phyloP scores from a whole-genome alignment of 2,888 invertebrate genomes.

The Glyphotaelius pellucidus region DNA sequence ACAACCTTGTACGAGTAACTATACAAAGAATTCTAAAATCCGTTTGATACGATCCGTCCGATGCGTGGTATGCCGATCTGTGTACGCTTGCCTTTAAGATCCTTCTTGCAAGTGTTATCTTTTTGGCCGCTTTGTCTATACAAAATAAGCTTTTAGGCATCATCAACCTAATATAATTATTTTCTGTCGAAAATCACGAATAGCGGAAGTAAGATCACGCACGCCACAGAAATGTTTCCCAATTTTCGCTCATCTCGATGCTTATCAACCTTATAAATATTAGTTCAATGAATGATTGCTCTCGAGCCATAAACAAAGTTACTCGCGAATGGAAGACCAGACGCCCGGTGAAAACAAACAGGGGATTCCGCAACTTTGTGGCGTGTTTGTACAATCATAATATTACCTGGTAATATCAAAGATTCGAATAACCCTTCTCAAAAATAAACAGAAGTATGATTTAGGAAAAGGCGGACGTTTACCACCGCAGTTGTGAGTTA shows the following conservation, averaged over 20 bases:
- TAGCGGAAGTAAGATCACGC: not conserved
- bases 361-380: not conserved
- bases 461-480: slow-evolving; percentile 36
- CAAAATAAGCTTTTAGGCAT: not conserved
- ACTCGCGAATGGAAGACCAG: not conserved
- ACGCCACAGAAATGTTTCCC: not conserved
- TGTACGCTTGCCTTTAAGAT: not conserved
- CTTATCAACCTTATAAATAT: not conserved
- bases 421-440: slow-evolving; percentile 45
- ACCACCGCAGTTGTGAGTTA: slow-evolving; percentile 24
- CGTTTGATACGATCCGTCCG: too few species aligned
- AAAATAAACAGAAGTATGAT: slow-evolving; percentile 43
- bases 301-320: not conserved
- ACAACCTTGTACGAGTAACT: too few species aligned
- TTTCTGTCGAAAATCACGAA: not conserved
- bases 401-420: not conserved
- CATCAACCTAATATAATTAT: not conserved
- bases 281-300: not conserved
- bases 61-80: too few species aligned
- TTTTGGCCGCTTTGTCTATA: not conserved
- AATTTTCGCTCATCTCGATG: not conserved
- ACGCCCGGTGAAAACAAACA: not conserved
- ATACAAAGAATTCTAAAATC: too few species aligned
- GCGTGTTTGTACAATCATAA: not conserved
- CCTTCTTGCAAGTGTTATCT: not conserved